These are phyloP conservation scores for Cephus spinipes DNA, from an alignment of 2,888 invertebrate species.

Conservation along the genomic window DNA sequence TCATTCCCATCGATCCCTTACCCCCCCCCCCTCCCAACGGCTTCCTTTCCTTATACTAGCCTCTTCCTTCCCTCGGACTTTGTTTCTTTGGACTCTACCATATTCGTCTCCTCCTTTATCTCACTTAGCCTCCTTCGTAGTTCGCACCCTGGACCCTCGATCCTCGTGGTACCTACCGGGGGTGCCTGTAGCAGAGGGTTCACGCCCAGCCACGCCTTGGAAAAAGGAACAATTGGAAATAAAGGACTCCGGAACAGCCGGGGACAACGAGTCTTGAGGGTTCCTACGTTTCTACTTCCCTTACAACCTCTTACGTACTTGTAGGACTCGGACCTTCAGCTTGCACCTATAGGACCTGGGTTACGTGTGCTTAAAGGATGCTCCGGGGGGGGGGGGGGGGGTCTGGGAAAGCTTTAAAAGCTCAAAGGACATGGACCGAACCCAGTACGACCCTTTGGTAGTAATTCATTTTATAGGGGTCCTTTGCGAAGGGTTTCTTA, in stretches of 20 bases:
- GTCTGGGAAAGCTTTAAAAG: not conserved
- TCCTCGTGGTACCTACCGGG: not conserved
- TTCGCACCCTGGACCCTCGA: not conserved
- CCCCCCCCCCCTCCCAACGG: not conserved
- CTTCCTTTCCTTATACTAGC: not conserved
- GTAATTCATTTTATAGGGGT: no score
- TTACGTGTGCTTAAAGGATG: not conserved
- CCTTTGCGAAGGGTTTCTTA: no score
- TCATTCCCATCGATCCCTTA: not conserved
- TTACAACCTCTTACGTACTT: not conserved
- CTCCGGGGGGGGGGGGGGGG: not conserved
- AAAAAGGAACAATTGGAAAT: not conserved
- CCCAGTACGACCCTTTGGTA: not conserved
- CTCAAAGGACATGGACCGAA: not conserved
- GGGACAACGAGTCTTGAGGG: constrained; percentile 6
- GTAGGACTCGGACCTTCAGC: not conserved
- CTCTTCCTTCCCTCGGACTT: constrained; percentile 30
- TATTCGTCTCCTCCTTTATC: constrained; percentile 39
- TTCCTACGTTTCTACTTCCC: not conserved
- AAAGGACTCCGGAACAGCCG: not conserved
- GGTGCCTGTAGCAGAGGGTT: not conserved
- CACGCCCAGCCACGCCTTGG: constrained; percentile 6
- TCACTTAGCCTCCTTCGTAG: constrained; percentile 33
- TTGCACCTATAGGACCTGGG: not conserved
- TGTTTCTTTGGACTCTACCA: constrained; percentile 45